Evolutionary conservation across 2,888 invertebrate species (phyloP).

Genomic region (Limnephilus lunatus): DNA sequence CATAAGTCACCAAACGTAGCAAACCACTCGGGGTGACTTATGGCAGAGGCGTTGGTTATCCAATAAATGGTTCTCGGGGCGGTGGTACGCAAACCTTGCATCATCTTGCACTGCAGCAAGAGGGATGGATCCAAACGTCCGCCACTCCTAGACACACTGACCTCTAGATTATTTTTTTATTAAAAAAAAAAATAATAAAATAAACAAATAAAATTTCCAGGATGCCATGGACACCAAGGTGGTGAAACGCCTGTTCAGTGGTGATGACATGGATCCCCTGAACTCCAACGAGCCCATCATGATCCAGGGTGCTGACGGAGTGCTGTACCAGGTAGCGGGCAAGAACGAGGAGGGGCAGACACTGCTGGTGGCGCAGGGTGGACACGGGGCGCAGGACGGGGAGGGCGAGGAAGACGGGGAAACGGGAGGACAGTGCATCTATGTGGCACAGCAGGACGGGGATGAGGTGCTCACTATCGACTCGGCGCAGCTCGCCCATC

Average conservation of each 20-base stretch:
- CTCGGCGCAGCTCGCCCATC: slow-evolving; percentile 76
- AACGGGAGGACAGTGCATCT: slow-evolving; percentile 85
- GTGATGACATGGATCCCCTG: slow-evolving; percentile 69
- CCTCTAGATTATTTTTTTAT: too few species aligned
- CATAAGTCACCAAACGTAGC: too few species aligned
- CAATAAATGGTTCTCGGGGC: too few species aligned
- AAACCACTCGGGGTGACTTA: too few species aligned
- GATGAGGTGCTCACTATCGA: slow-evolving; percentile 78
- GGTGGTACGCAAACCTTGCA: too few species aligned
- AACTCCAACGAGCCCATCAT: slow-evolving; percentile 81
- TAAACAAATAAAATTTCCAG: not conserved
- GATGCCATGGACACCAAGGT: slow-evolving; percentile 73
- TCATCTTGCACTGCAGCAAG: too few species aligned
- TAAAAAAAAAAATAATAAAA: too few species aligned
- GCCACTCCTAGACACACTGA: too few species aligned
- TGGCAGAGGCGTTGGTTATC: too few species aligned
- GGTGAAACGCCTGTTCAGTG: slow-evolving; percentile 69
- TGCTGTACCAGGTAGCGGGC: slow-evolving; percentile 87
- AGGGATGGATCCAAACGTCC: too few species aligned
- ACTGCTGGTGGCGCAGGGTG: slow-evolving; percentile 81
- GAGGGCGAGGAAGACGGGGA: slow-evolving; percentile 80
- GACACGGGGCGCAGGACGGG: slow-evolving; percentile 82
- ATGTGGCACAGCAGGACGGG: slow-evolving; percentile 82
- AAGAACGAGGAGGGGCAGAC: slow-evolving; percentile 89
- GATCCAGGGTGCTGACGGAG: slow-evolving; percentile 91